Base-by-base conservation (phyloP, 2,113 vertebrate species). In the Alectura lathami region DNA sequence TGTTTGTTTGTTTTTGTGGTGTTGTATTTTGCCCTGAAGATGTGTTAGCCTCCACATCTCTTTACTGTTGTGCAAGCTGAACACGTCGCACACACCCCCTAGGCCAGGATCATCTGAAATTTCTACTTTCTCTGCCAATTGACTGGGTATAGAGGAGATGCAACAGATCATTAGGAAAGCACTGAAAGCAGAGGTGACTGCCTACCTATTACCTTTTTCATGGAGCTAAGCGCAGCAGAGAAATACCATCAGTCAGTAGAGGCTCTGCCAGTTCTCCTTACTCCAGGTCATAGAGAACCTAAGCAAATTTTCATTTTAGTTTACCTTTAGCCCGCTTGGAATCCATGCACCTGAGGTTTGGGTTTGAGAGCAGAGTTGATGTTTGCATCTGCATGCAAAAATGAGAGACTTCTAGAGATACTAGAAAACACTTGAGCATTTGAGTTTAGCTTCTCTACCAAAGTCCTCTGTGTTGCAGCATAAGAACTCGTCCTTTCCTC, bases 121-220 rank as follows among this genome's bases (percentile, higher is more conserved):
- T 16, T 47, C 66, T 51, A 12, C 73, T 56, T 79, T 51, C 48
- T 86, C 40, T 83, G 22, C 36, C 57, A 76, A 0, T 1, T 74
- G 43, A 36, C 0, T 0, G 83, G 26, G 23, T 51, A 47, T 63
- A 75, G 16, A 45, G n/a, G 62, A 47, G 5, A 2, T n/a, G 36
- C 17, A 43, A 18, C 5, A 70, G 74, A 47, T 63, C 11, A 18
- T 77, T 34, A 50, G 43, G 66, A 82, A 75, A 26, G 42, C 29
- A 51, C 24, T 84, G 74, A 70, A 84, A 86, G 40, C 5, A 88
- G 30, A 63, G 17, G 8, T 64, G 73, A 32, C 40, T 63, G 20
- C 32, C 42, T 50, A 21, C 45, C 34, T 36, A 29, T 42, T 30
- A 53, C 43, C 17, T 51, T 83, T 68, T 53, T 48, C 1, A 1